Percentiles rank a stretch among this genome's conserved stretches.
Conservation (phyloP, 1,140 invertebrate species). For the Drosophila lini region DNA sequence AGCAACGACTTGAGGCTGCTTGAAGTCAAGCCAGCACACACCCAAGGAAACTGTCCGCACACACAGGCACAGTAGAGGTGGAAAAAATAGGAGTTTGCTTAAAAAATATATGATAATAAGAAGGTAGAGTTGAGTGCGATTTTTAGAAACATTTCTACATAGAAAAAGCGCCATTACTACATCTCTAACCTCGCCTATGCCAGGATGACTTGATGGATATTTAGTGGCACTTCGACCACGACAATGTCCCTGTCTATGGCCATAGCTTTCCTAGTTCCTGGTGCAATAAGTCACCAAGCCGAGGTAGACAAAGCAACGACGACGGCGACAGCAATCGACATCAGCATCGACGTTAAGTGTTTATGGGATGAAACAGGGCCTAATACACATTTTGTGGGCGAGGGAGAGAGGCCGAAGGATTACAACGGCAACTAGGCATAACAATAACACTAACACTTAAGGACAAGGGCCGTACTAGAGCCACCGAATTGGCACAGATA, state of each 20-base stretch:
- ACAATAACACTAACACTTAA: constrained; percentile 69
- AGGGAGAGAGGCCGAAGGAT: constrained; percentile 28
- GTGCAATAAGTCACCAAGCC: constrained; percentile 72
- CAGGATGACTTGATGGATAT: constrained; percentile 40
- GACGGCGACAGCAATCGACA: constrained; percentile 55
- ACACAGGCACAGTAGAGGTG: not conserved
- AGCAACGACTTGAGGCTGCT: constrained; percentile 68
- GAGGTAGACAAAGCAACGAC: constrained; percentile 46
- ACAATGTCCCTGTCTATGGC: not conserved
- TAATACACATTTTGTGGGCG: constrained; percentile 18
- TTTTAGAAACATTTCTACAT: not conserved
- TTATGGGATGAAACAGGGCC: constrained; percentile 60
- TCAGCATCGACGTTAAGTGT: constrained; percentile 72
- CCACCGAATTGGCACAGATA: constrained; percentile 49
- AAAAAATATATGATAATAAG: not conserved
- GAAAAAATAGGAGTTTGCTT: not conserved
- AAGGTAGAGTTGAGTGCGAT: too few species aligned
- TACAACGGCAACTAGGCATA: constrained; percentile 54
- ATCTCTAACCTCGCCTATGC: not conserved
- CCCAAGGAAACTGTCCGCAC: constrained; percentile 10
- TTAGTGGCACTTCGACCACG: constrained; percentile 5
- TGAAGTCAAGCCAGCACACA: constrained; percentile 40
- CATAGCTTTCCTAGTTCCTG: constrained; percentile 27
- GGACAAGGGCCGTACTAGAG: constrained; percentile 18
- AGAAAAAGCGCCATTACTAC: too few species aligned